phyloP scores from a whole-genome alignment of 2,113 vertebrate genomes.

The Megalops atlanticus region DNA sequence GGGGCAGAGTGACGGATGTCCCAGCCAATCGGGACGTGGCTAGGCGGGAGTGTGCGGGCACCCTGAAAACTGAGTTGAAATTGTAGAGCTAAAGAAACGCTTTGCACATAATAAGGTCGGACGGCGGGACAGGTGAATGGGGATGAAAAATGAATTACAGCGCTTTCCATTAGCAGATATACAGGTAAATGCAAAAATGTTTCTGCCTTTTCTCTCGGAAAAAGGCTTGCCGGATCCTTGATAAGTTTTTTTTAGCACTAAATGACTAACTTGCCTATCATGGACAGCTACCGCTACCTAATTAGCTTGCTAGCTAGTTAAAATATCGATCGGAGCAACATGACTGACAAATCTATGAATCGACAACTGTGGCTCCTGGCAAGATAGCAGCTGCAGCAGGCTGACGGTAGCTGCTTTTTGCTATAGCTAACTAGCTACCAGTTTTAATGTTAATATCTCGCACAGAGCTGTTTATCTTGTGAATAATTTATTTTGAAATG shows the following conservation, averaged over 20 bases:
- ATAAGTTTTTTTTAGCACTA: not conserved
- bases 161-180: slow-evolving; percentile 36
- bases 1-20: slow-evolving; percentile 29
- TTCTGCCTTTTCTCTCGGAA: not conserved
- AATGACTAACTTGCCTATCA: not conserved
- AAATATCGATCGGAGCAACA: slow-evolving; percentile 32
- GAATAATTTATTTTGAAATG: too few relatives aligned
- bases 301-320: not conserved
- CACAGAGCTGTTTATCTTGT: too few relatives aligned
- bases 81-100: slow-evolving; percentile 52
- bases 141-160: slow-evolving; percentile 54
- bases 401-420: too few relatives aligned
- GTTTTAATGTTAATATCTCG: too few relatives aligned
- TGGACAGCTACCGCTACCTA: not conserved
- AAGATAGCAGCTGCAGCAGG: too few relatives aligned
- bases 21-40: slow-evolving; percentile 52
- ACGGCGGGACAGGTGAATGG: slow-evolving; percentile 18
- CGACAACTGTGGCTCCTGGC: too few relatives aligned
- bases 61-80: slow-evolving; percentile 54
- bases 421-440: too few relatives aligned
- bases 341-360: slow-evolving; percentile 44
- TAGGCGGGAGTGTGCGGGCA: slow-evolving; percentile 47
- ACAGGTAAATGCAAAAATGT: slow-evolving; percentile 54
- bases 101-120: slow-evolving; percentile 18
- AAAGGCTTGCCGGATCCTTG: not conserved